Percentiles rank a stretch among this genome's conserved stretches.
Conservation (phyloP, 2,888 invertebrate genomes). For the Caenorhabditis angaria region DNA sequence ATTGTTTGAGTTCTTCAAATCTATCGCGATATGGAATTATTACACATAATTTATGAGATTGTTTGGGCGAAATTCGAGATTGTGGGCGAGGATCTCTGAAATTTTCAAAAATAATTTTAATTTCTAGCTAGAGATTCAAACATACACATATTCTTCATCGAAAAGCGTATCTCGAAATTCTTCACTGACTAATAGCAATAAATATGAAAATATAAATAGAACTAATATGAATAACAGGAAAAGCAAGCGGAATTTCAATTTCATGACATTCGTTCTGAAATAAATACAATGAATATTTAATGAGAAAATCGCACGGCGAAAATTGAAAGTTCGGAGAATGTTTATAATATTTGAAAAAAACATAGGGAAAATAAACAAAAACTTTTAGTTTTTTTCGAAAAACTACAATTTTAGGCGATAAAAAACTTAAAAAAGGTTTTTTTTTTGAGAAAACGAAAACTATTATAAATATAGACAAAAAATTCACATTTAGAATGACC, state of each 20-base stretch:
- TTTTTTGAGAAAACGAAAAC: background rate
- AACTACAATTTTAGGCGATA: no score
- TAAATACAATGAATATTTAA: background rate
- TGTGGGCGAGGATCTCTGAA: slow-evolving; percentile 8
- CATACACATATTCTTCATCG: slow-evolving; percentile 1
- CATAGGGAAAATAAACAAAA: background rate
- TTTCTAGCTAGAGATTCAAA: background rate
- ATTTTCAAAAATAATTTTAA: background rate
- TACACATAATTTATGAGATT: slow-evolving; percentile 79
- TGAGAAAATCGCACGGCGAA: background rate
- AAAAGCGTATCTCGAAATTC: background rate
- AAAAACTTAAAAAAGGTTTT: background rate
- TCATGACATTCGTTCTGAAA: background rate
- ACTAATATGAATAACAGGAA: background rate
- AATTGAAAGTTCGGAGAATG: no score
- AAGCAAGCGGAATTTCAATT: background rate
- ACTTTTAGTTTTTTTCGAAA: background rate
- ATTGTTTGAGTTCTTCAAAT: slow-evolving; percentile 84
- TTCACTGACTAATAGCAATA: background rate
- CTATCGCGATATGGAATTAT: slow-evolving; percentile 94
- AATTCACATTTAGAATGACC: background rate
- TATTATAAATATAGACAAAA: background rate
- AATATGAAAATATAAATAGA: background rate
- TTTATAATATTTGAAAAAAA: background rate
- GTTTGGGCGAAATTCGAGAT: slow-evolving; percentile 6